Percentiles rank a stretch among this genome's conserved stretches.
phyloP scores from a whole-genome alignment of 1,140 invertebrate species.

The Caenorhabditis tropicalis region DNA sequence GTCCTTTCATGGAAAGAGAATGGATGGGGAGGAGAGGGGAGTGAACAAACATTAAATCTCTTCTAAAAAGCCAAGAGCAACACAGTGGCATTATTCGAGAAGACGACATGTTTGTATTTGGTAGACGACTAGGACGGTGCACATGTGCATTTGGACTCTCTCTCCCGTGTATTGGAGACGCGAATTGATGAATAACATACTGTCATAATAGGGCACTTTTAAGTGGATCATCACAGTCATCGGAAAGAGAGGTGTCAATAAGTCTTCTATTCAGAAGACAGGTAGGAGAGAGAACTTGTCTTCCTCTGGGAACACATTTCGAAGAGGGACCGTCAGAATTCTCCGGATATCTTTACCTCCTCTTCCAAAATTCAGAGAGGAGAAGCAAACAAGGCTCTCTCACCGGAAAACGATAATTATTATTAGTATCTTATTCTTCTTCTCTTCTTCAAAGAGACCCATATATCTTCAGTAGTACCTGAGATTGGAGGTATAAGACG shows the following conservation, averaged over 20 bases:
- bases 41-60: slow-evolving; percentile 9
- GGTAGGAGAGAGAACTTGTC: not conserved
- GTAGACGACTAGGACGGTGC: not conserved
- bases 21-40: not conserved
- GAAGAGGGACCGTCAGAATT: no score
- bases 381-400: slow-evolving; percentile 2
- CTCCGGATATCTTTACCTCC: not conserved
- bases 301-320: no score
- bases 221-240: slow-evolving; percentile 40
- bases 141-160: not conserved
- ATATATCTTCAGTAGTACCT: slow-evolving; percentile 32
- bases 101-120: not conserved
- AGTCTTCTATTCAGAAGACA: not conserved
- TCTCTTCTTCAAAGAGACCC: no score
- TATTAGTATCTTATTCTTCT: slow-evolving; percentile 29
- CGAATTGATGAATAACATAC: slow-evolving; percentile 17
- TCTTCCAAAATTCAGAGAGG: not conserved
- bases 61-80: not conserved
- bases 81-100: slow-evolving; percentile 34
- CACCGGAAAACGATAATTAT: slow-evolving; percentile 26
- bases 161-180: not conserved
- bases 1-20: slow-evolving; percentile 16
- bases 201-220: slow-evolving; percentile 40
- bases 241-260: slow-evolving; percentile 26
- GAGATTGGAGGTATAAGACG: not conserved